Conservation (phyloP, 92 coral and sea anemone species). For the Pocillopora meandrina region DNA sequence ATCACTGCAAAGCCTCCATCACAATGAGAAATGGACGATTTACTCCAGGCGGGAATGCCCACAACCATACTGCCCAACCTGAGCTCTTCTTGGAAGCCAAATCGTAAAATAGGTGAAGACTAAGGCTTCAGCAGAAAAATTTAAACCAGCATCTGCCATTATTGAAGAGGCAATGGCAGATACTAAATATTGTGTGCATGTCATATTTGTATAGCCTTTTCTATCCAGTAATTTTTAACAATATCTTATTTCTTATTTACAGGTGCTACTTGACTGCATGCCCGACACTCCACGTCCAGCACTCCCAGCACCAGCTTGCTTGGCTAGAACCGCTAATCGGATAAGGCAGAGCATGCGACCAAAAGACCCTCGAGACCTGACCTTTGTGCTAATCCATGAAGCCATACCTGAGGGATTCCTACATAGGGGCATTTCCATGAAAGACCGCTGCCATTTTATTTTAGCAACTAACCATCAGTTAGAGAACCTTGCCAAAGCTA, state of each 20-base stretch:
- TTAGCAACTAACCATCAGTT: too few species aligned
- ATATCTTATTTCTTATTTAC: not conserved
- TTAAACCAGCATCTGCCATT: conserved; percentile 20
- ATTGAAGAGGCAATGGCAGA: not conserved
- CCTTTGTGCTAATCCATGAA: too few species aligned
- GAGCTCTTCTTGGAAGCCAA: not conserved
- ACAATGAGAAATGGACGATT: not conserved
- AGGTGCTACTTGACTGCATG: conserved; percentile 12
- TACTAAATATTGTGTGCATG: too few species aligned
- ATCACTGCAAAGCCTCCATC: conserved; percentile 27
- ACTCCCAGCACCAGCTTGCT: conserved; percentile 35
- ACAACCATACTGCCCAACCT: not conserved
- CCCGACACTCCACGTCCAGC: conserved; percentile 41
- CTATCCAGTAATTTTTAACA: not conserved
- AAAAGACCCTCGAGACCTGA: too few species aligned
- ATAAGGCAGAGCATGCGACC: conserved; percentile 2
- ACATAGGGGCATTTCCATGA: too few species aligned
- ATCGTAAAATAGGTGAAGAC: not conserved
- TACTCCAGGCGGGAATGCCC: not conserved
- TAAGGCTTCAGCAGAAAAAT: conserved; percentile 5
- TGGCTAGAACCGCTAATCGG: conserved; percentile 40
- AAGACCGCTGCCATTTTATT: too few species aligned
- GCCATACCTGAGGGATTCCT: too few species aligned
- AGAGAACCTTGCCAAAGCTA: too few species aligned
- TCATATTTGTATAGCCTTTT: not conserved